Base-by-base conservation (phyloP, 2,888 invertebrate species). In the Leucania comma region DNA sequence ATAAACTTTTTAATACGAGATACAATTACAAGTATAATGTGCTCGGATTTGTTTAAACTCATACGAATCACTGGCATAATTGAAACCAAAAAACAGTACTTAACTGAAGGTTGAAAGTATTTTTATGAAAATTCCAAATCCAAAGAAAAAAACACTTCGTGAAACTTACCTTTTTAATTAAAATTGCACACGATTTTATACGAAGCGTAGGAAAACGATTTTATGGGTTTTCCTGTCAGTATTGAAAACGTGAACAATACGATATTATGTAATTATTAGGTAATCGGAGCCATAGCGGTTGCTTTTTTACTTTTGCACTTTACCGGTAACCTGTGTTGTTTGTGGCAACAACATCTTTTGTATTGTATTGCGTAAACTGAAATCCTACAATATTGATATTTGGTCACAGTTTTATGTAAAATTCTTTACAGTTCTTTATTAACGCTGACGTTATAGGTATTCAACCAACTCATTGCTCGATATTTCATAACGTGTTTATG, bases 1-100 rank as follows among this genome's bases (percentile, higher is more conserved):
- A 76, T 81, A 76, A 56, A n/a, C 22, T 61, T 74, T 75, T 80
- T 68, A 67, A 57, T 62, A 50, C 42, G 53, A 75, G 38, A 68
- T 75, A 64, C 63, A 69, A 80, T 79, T 54, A 50, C 58, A 24
- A 20, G 4, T 14, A 50, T 46, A 64, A 51, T 68, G 14, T 42
- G n/a, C 42, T 51, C 32, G 51, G 22, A 80, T 48, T 42, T 8
- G 46, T 72, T 76, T 53, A 46, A 54, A 32, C 53, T 17, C 24
- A 46, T 48, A 57, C 42, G 48, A 29, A 35, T 58, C 57, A 51
- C 51, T 42, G 24, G 32, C 20, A 53, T 53, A 58, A 76, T 68
- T 22, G 68, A 68, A 4, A 42, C 48, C 26, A 58, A 68, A 63
- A 50, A 76, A 51, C 42, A 56, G 20, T 68, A 17, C 50, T 42